These are phyloP conservation scores for Drosophila arawakana DNA, from an alignment of 1,140 invertebrate species.

Conservation along the genomic window DNA sequence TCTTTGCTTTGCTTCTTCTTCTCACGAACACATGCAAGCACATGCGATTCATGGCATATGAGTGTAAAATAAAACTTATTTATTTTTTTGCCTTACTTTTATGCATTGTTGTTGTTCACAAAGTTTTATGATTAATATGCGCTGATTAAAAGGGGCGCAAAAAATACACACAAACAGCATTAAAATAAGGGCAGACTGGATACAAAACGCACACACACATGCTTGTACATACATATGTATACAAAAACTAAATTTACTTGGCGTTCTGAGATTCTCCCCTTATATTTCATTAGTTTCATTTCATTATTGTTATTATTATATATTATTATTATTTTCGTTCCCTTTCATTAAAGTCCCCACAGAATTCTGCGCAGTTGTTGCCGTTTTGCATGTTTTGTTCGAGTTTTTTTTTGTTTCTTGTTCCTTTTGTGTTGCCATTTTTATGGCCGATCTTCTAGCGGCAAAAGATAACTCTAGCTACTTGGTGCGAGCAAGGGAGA, in stretches of 20 bases:
- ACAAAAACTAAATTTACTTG: conserved; percentile 75
- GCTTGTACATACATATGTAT: background rate
- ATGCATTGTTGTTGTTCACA: conserved; percentile 53
- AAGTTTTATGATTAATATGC: conserved; percentile 79
- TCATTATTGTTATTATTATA: conserved; percentile 51
- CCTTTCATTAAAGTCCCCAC: conserved; percentile 38
- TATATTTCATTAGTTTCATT: conserved; percentile 31
- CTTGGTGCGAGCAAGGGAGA: conserved; percentile 13
- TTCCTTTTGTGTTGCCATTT: conserved; percentile 64
- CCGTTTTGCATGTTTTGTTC: conserved; percentile 59
- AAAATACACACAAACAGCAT: conserved; percentile 22
- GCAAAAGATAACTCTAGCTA: conserved; percentile 69
- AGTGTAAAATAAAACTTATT: conserved; percentile 61
- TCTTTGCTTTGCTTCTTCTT: conserved; percentile 14
- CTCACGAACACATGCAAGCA: conserved; percentile 29
- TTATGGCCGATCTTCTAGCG: conserved; percentile 69
- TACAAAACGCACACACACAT: background rate
- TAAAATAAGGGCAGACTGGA: conserved; percentile 45
- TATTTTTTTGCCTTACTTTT: conserved; percentile 60
- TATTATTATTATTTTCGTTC: conserved; percentile 43
- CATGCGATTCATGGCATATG: conserved; percentile 52
- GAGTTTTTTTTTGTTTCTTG: conserved; percentile 14
- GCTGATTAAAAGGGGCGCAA: conserved; percentile 63
- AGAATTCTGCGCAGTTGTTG: conserved; percentile 76
- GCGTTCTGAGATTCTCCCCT: conserved; percentile 32